Evolutionary conservation across 2,797 vertebrate species (phyloP).

Genomic region (Gouania willdenowi): DNA sequence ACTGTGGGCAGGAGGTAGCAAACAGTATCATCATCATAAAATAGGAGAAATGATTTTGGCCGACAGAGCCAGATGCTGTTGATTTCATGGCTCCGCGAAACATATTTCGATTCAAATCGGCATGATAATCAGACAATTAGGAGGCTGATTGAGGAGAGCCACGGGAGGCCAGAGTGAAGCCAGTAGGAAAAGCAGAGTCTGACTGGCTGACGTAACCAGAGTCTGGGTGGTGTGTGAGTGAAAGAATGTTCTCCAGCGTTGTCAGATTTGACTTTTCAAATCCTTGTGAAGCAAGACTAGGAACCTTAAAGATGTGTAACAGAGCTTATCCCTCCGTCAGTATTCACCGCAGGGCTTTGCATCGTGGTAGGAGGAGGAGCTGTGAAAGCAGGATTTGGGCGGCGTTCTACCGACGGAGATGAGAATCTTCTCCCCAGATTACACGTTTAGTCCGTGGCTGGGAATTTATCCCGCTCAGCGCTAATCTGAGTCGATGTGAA

Average conservation of each 20-base stretch:
- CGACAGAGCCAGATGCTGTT: constrained; percentile 46
- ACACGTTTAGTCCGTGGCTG: constrained; percentile 24
- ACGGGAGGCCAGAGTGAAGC: constrained; percentile 34
- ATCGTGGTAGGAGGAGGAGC: not conserved
- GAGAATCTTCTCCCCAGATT: constrained; percentile 44
- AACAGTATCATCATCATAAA: constrained; percentile 33
- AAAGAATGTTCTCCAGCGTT: no score
- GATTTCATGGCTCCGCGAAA: constrained; percentile 48
- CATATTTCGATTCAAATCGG: constrained; percentile 55
- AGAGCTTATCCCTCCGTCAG: not conserved
- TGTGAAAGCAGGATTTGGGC: constrained; percentile 19
- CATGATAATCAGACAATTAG: constrained; percentile 60
- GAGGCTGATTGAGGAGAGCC: constrained; percentile 48
- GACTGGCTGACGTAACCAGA: no score
- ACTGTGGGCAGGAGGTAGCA: constrained; percentile 22
- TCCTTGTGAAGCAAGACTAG: not conserved
- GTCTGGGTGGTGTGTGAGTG: constrained; percentile 24
- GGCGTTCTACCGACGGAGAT: constrained; percentile 38
- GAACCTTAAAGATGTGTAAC: not conserved
- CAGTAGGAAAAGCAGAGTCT: constrained; percentile 18
- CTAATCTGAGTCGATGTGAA: constrained; percentile 35
- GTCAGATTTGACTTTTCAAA: no score
- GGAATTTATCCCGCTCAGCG: constrained; percentile 29
- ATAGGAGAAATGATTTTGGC: constrained; percentile 19
- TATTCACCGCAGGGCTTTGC: not conserved